Evolutionary conservation across 2,888 invertebrate species (phyloP), one percentile per base, ranked within the genome.

Genomic region (Apodemia duryi): DNA sequence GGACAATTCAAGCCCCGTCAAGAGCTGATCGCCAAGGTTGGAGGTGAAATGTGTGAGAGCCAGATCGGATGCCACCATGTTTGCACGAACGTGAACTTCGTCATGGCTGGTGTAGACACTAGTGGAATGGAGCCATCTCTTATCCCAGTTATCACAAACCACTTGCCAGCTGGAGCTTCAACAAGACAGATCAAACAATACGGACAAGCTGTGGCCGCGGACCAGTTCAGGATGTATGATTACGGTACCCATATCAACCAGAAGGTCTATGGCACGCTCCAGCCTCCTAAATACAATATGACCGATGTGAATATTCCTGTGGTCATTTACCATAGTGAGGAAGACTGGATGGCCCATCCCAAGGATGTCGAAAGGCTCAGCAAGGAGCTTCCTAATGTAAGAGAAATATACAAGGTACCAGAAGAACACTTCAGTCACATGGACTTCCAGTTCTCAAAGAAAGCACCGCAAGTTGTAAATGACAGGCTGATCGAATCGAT

Each of bases 311-410:
- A 73, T 35, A 82, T 79, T 0, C 92, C 93, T 1, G 88, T 92
- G 29, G 78, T 77, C 1, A 72, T 93, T 63, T 88, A 85, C 80
- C 84, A 83, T 78, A 84, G 86, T 66, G 82, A 84, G 21, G 94
- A 94, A 62, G 97, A 97, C 82, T 94, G 94, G 93, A 82, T 96
- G 63, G 93, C 95, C 28, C 86, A 92, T 67, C 92, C 93, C 61
- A 81, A 83, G 73, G 95, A 95, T 70, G 94, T 95, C 1, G 79
- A 91, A 52, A 87, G 88, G 61, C 80, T 95, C 69, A 86, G 89
- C 63, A 78, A 81, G 6, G 87, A 92, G 71, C 85, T 96, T 54
- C 93, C 94, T 63, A 92, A 93, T 74, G 88, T 93, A 7, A 82
- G 85, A 66, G 93, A 92, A 63, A 87, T 88, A 71, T 91, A 92